phyloP scores from a whole-genome alignment of 2,797 vertebrate species.

The Eutrigla gurnardus region DNA sequence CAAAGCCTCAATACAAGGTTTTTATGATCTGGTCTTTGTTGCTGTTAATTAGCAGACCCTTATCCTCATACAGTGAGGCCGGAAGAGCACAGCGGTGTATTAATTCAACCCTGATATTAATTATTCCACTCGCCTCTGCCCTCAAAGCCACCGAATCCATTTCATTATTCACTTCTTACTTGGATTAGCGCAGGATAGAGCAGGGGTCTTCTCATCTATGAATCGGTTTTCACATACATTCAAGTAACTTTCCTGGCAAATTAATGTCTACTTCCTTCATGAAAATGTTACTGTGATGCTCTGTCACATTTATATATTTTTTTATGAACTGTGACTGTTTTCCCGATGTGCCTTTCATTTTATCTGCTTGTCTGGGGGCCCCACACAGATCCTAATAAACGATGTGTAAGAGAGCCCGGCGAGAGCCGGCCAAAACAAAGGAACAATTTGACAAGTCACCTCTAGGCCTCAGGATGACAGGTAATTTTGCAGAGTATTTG shows the following conservation, averaged over 20 bases:
- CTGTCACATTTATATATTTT: not conserved
- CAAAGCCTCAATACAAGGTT: slow-evolving; percentile 45
- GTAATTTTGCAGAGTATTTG: slow-evolving; percentile 59
- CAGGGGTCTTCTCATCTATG: not conserved
- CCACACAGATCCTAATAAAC: slow-evolving; percentile 47
- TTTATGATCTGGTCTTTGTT: slow-evolving; percentile 70
- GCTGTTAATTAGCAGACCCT: slow-evolving; percentile 75
- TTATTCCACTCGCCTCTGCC: slow-evolving; percentile 43
- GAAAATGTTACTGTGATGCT: slow-evolving; percentile 8
- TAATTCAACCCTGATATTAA: slow-evolving; percentile 64
- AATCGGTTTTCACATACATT: not conserved
- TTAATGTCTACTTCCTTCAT: slow-evolving; percentile 14
- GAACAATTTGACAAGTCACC: slow-evolving; percentile 53
- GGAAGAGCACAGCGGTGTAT: slow-evolving; percentile 45
- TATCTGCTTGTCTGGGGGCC: slow-evolving; percentile 37
- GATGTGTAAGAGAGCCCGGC: slow-evolving; percentile 23
- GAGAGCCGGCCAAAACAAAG: slow-evolving; percentile 26
- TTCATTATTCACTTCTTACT: slow-evolving; percentile 57
- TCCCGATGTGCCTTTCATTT: slow-evolving; percentile 2
- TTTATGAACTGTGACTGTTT: not conserved
- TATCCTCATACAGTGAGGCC: slow-evolving; percentile 38
- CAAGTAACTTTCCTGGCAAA: slow-evolving; percentile 4
- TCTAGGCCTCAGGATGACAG: slow-evolving; percentile 42
- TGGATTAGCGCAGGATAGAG: slow-evolving; percentile 13
- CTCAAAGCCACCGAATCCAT: slow-evolving; percentile 48